Percentiles rank a stretch among this genome's conserved stretches.
Conservation (phyloP, 2,797 vertebrate genomes). For the Enteromius mattozi region DNA sequence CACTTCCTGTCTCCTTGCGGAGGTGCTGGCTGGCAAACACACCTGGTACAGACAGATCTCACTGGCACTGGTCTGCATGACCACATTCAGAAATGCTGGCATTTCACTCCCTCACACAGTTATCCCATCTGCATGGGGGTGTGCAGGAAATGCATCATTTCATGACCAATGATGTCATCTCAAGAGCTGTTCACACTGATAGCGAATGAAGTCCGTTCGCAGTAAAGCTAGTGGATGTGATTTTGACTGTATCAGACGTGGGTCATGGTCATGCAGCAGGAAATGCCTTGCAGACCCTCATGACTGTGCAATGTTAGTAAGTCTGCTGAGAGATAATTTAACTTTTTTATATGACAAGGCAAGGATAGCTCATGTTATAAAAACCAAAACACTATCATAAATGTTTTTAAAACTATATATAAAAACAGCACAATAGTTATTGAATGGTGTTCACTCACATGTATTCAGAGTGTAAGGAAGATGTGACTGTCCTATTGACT, state of each 20-base stretch:
- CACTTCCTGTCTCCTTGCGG: constrained; percentile 5
- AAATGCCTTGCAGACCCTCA: too few species aligned
- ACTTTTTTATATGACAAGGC: neutral
- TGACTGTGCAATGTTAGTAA: too few species aligned
- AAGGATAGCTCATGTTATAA: neutral
- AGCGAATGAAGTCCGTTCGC: neutral
- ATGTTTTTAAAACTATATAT: neutral
- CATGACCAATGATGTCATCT: neutral
- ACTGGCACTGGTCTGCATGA: constrained; percentile 23
- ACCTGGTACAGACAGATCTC: constrained; percentile 22
- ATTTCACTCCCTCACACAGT: constrained; percentile 46
- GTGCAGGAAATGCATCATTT: constrained; percentile 9
- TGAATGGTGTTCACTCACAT: neutral
- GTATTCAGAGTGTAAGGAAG: neutral
- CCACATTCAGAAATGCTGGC: constrained; percentile 23
- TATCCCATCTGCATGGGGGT: neutral
- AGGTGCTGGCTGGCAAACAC: constrained; percentile 11
- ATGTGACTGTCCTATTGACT: neutral
- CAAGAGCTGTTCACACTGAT: neutral
- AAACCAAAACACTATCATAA: too few species aligned
- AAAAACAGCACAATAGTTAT: neutral
- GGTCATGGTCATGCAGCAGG: too few species aligned
- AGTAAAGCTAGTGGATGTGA: neutral
- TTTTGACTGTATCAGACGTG: neutral
- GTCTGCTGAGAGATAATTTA: neutral